phyloP scores from a whole-genome alignment of 2,888 invertebrate species.

The Drosophila tripunctata region DNA sequence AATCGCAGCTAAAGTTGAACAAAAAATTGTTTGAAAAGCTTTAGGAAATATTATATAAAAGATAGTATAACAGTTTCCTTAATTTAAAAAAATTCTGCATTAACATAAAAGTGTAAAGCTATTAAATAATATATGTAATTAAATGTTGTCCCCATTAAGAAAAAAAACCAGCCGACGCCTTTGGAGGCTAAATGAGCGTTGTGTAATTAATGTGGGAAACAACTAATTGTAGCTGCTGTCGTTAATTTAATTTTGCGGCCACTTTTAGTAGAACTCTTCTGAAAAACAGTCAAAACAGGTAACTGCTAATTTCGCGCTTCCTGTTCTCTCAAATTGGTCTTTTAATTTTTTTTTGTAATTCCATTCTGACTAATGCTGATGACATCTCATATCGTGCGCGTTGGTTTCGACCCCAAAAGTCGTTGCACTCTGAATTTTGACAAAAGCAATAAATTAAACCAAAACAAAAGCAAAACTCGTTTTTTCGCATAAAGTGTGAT shows the following conservation, averaged over 20 bases:
- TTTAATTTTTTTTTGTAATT: background rate
- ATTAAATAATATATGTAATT: slow-evolving; percentile 7
- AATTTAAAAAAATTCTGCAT: background rate
- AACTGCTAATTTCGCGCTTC: slow-evolving; percentile 43
- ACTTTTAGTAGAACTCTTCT: slow-evolving; percentile 20
- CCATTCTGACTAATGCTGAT: slow-evolving; percentile 53
- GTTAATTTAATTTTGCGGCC: slow-evolving; percentile 45
- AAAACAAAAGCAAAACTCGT: slow-evolving; percentile 42
- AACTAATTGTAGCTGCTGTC: slow-evolving; percentile 34
- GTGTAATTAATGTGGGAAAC: slow-evolving; percentile 47
- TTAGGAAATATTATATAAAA: background rate
- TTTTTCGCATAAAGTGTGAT: slow-evolving; percentile 14
- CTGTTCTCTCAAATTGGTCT: slow-evolving; percentile 36
- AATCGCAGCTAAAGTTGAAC: too few relatives aligned
- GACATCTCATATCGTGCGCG: slow-evolving; percentile 36
- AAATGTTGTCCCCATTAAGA: slow-evolving; percentile 16
- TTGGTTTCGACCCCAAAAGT: slow-evolving; percentile 38
- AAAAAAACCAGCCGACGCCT: slow-evolving; percentile 1
- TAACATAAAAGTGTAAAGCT: background rate
- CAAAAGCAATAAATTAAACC: slow-evolving; percentile 16
- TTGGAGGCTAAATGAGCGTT: slow-evolving; percentile 12
- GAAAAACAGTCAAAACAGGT: slow-evolving; percentile 11
- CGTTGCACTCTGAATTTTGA: slow-evolving; percentile 61
- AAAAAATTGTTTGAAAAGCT: too few relatives aligned
- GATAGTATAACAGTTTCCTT: background rate